Evolutionary conservation across 2,113 vertebrate genomes (phyloP).

Genomic region (Podarcis cretensis): DNA sequence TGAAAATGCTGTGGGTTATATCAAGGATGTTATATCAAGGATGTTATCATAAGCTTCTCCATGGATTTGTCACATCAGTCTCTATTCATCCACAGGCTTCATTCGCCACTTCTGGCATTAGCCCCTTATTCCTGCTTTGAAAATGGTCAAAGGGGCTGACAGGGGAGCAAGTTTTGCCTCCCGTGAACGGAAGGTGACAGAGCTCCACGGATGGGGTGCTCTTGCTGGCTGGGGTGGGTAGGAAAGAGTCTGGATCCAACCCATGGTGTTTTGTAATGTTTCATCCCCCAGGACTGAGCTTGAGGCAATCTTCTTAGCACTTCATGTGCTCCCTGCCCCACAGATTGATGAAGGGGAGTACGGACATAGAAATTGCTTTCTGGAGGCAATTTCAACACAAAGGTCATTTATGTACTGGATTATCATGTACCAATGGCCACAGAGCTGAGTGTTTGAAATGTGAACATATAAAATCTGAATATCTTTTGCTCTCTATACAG

Average conservation of each 20-base stretch:
- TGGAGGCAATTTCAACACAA: background rate
- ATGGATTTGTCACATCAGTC: background rate
- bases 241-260: background rate
- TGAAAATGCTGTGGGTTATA: constrained; percentile 53
- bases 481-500: background rate
- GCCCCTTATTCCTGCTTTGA: background rate
- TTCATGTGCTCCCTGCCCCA: background rate
- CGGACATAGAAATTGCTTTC: background rate
- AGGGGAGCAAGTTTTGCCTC: too few species aligned
- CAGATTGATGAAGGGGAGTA: background rate
- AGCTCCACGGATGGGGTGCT: background rate
- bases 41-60: background rate
- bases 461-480: background rate
- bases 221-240: too few species aligned
- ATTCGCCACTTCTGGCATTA: background rate
- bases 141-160: background rate
- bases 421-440: too few species aligned
- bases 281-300: background rate
- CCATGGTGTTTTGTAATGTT: background rate
- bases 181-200: too few species aligned
- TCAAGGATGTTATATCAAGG: background rate
- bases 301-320: background rate
- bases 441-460: background rate
- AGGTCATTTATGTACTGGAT: background rate
- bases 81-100: background rate